phyloP scores from a whole-genome alignment of 1,140 invertebrate species.

The Druon quercuslanigerum region DNA sequence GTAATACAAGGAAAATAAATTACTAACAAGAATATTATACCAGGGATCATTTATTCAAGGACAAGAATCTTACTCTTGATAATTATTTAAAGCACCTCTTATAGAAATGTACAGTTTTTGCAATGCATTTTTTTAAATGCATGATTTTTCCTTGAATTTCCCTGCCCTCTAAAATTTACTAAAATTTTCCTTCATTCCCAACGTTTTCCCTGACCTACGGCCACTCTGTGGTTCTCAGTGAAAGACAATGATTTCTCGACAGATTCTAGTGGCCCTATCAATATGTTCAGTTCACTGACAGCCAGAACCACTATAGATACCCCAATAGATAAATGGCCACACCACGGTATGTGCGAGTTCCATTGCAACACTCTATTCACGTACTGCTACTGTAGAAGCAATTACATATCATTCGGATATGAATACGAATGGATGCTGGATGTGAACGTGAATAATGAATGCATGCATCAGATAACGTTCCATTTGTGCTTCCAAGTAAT shows the following conservation, averaged over 20 bases:
- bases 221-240: too few species aligned
- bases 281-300: slow-evolving; percentile 10
- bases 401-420: slow-evolving; percentile 10
- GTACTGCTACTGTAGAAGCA: slow-evolving; percentile 16
- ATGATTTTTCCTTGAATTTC: too few species aligned
- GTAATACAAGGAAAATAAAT: too few species aligned
- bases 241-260: background rate
- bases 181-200: too few species aligned
- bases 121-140: too few species aligned
- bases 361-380: slow-evolving; percentile 20
- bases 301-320: background rate
- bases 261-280: background rate
- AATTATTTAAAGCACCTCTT: too few species aligned
- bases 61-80: too few species aligned
- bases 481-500: slow-evolving; percentile 11
- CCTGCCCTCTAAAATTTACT: too few species aligned
- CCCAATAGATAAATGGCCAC: slow-evolving; percentile 3
- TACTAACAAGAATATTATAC: too few species aligned
- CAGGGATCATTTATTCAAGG: too few species aligned
- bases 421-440: slow-evolving; percentile 25
- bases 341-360: background rate
- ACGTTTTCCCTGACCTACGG: too few species aligned
- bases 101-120: too few species aligned
- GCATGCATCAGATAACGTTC: background rate
- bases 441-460: slow-evolving; percentile 28